phyloP scores from a whole-genome alignment of 2,888 invertebrate species.

The Scotopteryx bipunctaria region DNA sequence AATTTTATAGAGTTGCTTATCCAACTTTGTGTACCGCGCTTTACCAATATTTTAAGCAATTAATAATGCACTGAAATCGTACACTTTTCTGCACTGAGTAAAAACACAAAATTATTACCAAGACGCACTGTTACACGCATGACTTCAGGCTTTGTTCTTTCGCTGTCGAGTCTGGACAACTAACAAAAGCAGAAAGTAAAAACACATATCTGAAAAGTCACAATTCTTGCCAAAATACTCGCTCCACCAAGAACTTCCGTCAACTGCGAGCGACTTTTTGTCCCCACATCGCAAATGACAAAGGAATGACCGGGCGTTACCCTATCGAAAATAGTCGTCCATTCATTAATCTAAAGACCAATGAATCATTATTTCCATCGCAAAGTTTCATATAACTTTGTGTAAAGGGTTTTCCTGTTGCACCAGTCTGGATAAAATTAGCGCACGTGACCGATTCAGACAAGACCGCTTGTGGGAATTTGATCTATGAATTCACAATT shows the following conservation, averaged over 20 bases:
- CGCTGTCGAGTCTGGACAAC: constrained; percentile 64
- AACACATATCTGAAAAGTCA: constrained; percentile 54
- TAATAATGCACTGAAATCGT: background rate
- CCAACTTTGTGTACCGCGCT: too few relatives aligned
- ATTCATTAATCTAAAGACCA: constrained; percentile 51
- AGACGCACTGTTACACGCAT: constrained; percentile 70
- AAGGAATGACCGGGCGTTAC: constrained; percentile 57
- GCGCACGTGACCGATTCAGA: constrained; percentile 3
- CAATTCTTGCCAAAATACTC: constrained; percentile 70
- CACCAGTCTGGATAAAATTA: constrained; percentile 35
- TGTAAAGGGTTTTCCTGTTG: constrained; percentile 36
- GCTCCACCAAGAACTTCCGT: constrained; percentile 62
- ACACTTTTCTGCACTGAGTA: background rate
- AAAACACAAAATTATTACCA: constrained; percentile 57
- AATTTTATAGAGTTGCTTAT: too few relatives aligned
- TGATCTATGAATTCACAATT: background rate
- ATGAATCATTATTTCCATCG: constrained; percentile 50
- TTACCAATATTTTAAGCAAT: background rate
- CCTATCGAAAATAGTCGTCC: constrained; percentile 51
- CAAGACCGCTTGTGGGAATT: constrained; percentile 1
- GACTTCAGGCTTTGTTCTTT: constrained; percentile 60
- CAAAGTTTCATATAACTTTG: constrained; percentile 36
- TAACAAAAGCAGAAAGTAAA: constrained; percentile 57
- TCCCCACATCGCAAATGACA: constrained; percentile 42
- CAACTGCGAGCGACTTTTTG: constrained; percentile 52